Percentiles rank a stretch among this genome's conserved stretches.
These are phyloP conservation scores for Acromyrmex charruanus DNA, from an alignment of 1,140 invertebrate genomes.

Conservation along the genomic window DNA sequence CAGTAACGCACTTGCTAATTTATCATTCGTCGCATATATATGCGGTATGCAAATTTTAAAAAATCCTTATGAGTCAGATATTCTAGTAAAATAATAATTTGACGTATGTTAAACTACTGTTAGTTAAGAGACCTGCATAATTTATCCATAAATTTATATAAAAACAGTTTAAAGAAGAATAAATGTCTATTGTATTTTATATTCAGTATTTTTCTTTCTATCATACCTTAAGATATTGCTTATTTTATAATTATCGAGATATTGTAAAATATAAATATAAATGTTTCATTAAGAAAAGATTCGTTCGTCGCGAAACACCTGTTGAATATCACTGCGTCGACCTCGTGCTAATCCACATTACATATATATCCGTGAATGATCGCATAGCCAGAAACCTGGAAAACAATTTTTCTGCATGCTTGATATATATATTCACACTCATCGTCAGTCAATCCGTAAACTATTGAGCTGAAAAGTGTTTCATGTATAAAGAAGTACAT, in stretches of 20 bases:
- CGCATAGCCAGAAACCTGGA: background rate
- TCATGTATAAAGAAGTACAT: background rate
- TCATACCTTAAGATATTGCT: background rate
- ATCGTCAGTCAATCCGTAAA: too few relatives aligned
- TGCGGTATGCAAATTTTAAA: background rate
- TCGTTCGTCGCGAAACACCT: background rate
- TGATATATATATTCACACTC: background rate
- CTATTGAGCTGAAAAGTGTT: background rate
- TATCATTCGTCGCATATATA: background rate
- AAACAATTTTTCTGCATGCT: background rate
- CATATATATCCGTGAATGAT: background rate
- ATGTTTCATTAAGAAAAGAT: background rate
- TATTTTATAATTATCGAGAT: background rate
- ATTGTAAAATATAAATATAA: background rate
- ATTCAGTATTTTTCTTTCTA: background rate
- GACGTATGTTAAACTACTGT: background rate
- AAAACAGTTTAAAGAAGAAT: background rate
- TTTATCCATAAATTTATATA: background rate
- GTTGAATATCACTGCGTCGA: constrained; percentile 22
- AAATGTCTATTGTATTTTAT: background rate
- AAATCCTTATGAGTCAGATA: background rate
- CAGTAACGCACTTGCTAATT: background rate
- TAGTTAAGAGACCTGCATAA: background rate
- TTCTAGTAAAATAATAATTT: background rate
- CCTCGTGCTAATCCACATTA: constrained; percentile 21